Conservation (phyloP, 2,113 vertebrate genomes). For the Ciconia stormi region DNA sequence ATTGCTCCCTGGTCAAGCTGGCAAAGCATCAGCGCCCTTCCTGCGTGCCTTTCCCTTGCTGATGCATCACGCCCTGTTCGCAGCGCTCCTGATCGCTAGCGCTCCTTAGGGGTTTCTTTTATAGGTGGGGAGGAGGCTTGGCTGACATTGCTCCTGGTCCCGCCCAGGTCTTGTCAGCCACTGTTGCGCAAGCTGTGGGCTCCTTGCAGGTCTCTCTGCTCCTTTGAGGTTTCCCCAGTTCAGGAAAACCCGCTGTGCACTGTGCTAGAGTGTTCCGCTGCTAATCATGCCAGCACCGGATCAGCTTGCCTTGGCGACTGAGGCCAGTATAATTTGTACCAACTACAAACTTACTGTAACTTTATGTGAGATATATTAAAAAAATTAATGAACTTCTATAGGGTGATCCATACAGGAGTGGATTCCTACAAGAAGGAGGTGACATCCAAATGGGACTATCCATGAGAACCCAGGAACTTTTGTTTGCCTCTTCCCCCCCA, state of each 20-base stretch:
- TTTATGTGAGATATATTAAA: background rate
- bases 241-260: accelerated
- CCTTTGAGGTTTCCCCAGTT: no score
- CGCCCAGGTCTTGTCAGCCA: accelerated
- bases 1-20: background rate
- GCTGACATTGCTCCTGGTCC: background rate
- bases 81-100: no score
- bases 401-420: background rate
- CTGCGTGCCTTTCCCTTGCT: background rate
- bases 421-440: background rate
- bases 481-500: background rate
- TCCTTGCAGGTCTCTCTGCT: background rate
- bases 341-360: background rate
- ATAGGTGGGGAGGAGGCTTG: background rate
- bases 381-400: background rate
- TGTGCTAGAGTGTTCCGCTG: accelerated
- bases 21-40: background rate
- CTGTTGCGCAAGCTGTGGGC: accelerated
- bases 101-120: background rate
- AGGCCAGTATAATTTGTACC: background rate
- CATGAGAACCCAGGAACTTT: background rate
- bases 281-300: accelerated
- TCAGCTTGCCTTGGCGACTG: accelerated
- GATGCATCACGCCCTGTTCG: no score
- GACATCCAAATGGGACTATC: background rate